These are phyloP conservation scores for Clavelina lepadiformis DNA, from an alignment of 23 tunicate species.

Conservation along the genomic window DNA sequence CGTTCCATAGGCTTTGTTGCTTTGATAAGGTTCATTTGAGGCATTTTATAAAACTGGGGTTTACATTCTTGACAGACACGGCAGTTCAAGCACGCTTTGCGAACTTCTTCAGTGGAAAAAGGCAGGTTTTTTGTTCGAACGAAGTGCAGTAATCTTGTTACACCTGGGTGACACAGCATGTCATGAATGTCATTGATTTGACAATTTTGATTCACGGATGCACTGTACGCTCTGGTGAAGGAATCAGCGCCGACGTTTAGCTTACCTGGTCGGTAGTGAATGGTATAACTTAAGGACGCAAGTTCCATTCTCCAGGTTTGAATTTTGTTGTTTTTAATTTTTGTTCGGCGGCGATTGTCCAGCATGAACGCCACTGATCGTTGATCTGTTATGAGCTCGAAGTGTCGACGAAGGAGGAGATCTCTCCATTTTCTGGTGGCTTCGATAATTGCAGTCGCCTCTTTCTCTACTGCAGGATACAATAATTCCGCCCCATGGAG, in stretches of 20 bases:
- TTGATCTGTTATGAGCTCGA: conserved; percentile 17
- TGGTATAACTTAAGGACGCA: conserved; percentile 10
- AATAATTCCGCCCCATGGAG: neutral
- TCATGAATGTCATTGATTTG: conserved; percentile 12
- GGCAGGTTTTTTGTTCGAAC: conserved; percentile 9
- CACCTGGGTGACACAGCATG: conserved; percentile 15
- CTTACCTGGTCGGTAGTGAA: conserved; percentile 20
- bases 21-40: conserved; percentile 1
- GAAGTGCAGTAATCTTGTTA: conserved; percentile 8
- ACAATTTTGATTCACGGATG: too few relatives aligned
- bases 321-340: conserved; percentile 35
- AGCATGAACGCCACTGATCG: conserved; percentile 27
- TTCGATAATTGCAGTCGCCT: conserved; percentile 23
- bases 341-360: neutral
- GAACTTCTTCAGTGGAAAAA: conserved; percentile 9
- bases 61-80: neutral
- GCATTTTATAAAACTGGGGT: neutral
- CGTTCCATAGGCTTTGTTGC: conserved; percentile 14
- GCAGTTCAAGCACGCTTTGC: neutral
- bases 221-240: conserved; percentile 12
- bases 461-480: conserved; percentile 4
- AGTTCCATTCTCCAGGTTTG: conserved; percentile 27
- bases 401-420: conserved; percentile 9
- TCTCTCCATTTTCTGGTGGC: conserved; percentile 20
- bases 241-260: conserved; percentile 23